Conservation (phyloP, 2,888 invertebrate genomes). For the Macrophya annulata region DNA sequence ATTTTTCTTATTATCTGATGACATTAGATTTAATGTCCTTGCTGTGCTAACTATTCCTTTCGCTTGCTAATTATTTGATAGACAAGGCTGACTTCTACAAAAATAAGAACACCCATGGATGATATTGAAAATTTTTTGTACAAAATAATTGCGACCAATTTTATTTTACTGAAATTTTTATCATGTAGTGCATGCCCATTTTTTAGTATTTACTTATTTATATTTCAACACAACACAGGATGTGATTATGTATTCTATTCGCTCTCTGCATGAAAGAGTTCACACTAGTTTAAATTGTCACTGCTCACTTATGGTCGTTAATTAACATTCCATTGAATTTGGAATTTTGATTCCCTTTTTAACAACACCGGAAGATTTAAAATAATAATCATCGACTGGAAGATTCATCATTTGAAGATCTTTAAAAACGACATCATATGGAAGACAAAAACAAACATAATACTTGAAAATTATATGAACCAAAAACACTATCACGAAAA, state of each 20-base stretch:
- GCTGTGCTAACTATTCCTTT: constrained; percentile 33
- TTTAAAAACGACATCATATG: neutral
- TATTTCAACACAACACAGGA: neutral
- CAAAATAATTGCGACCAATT: constrained; percentile 2
- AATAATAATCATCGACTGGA: neutral
- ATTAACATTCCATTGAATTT: constrained; percentile 4
- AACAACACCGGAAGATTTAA: neutral
- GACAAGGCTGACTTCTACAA: constrained; percentile 20
- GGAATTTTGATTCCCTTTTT: neutral
- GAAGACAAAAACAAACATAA: neutral
- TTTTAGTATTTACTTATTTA: neutral
- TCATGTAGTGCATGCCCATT: constrained; percentile 37
- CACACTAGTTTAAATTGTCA: neutral
- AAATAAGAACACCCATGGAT: neutral
- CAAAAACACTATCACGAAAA: neutral
- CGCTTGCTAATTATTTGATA: constrained; percentile 26
- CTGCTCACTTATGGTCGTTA: constrained; percentile 4
- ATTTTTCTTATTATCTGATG: constrained; percentile 37
- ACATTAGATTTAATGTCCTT: constrained; percentile 26
- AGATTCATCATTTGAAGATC: constrained; percentile 8
- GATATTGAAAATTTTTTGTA: neutral
- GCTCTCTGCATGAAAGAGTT: neutral
- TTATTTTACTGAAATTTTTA: neutral
- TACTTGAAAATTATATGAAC: neutral
- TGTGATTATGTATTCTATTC: neutral